phyloP scores from a whole-genome alignment of 1,140 invertebrate species.

The Drosophila pseudoananassae region DNA sequence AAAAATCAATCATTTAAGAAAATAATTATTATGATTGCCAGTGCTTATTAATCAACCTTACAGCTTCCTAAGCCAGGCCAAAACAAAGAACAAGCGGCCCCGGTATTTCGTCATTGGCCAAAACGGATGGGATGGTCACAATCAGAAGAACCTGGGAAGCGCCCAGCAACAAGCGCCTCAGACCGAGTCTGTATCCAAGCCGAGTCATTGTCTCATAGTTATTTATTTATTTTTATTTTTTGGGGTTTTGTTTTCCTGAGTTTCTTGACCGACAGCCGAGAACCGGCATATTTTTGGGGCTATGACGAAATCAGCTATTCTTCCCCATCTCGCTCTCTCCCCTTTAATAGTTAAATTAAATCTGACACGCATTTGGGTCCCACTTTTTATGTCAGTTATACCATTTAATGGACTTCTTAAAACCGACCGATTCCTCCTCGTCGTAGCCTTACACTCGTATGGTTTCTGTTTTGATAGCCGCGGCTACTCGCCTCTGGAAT shows the following conservation, averaged over 20 bases:
- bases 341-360: conserved; percentile 57
- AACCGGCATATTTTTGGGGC: conserved; percentile 57
- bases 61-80: conserved; percentile 28
- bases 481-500: conserved; percentile 40
- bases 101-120: conserved; percentile 41
- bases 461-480: conserved; percentile 79
- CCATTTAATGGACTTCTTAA: conserved; percentile 59
- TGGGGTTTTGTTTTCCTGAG: conserved; percentile 18
- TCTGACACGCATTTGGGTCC: conserved; percentile 57
- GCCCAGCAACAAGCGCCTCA: conserved; percentile 25
- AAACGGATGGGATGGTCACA: conserved; percentile 42
- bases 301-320: conserved; percentile 58
- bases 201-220: conserved; percentile 55
- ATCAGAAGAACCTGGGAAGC: conserved; percentile 52
- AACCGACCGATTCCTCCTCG: conserved; percentile 38
- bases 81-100: conserved; percentile 1
- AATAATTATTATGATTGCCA: background rate
- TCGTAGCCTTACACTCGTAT: conserved; percentile 51
- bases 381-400: conserved; percentile 45
- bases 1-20: background rate
- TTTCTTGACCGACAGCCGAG: conserved; percentile 55
- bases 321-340: background rate
- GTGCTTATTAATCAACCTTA: conserved; percentile 1
- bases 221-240: conserved; percentile 38
- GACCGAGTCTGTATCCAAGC: conserved; percentile 12